Conservation (phyloP, 2,113 vertebrate genomes). For the Lagopus leucura region DNA sequence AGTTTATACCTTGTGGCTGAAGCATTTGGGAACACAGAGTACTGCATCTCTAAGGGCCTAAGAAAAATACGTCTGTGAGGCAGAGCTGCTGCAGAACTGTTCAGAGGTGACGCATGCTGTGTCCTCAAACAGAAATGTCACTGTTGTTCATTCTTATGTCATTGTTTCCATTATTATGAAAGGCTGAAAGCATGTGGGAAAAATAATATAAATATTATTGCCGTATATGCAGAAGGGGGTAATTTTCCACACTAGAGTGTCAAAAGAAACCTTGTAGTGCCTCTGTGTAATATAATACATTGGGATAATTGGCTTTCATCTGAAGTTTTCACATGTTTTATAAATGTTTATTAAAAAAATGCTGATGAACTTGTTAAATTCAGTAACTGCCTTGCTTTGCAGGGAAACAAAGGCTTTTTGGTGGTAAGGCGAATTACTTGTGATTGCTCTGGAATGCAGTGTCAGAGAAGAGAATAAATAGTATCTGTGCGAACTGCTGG, state of each 20-base stretch:
- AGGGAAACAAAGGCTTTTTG: neutral
- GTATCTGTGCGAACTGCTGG: neutral
- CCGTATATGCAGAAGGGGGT: conserved; percentile 43
- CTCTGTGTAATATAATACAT: conserved; percentile 7
- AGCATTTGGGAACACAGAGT: neutral
- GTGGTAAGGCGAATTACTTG: neutral
- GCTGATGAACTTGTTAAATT: neutral
- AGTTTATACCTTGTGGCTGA: neutral
- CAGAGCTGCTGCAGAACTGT: neutral
- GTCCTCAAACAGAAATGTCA: conserved; percentile 67
- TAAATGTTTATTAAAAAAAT: conserved; percentile 13
- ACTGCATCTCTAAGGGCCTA: neutral
- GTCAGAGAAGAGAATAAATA: neutral
- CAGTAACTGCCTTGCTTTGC: neutral
- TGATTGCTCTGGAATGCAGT: conserved; percentile 18
- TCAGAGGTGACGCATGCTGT: conserved; percentile 51
- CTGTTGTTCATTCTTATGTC: conserved; percentile 51
- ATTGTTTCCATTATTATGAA: conserved; percentile 69
- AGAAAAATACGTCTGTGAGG: conserved; percentile 30
- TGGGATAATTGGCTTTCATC: neutral
- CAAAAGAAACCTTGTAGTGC: neutral
- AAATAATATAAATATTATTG: conserved; percentile 63
- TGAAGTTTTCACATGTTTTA: conserved; percentile 16
- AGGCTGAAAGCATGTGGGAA: conserved; percentile 59
- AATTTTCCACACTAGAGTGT: conserved; percentile 44